Percentiles rank a stretch among this genome's conserved stretches.
phyloP scores from a whole-genome alignment of 2,113 vertebrate genomes.

The Pachypanchax playfairii region DNA sequence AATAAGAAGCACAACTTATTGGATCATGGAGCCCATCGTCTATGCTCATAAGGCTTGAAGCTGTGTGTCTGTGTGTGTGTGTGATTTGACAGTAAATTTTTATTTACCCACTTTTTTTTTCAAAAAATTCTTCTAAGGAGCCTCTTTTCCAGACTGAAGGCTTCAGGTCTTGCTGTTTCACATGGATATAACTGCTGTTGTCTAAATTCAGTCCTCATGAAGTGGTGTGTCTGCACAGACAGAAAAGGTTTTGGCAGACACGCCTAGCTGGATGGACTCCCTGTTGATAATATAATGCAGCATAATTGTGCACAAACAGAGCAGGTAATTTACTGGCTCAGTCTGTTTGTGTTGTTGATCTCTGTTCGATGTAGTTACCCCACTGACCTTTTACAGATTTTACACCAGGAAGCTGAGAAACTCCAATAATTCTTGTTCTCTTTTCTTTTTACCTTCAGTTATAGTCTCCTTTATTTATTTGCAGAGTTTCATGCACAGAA shows the following conservation, averaged over 20 bases:
- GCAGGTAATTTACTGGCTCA: slow-evolving; percentile 38
- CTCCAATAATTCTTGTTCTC: slow-evolving; percentile 5
- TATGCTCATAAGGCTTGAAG: slow-evolving; percentile 61
- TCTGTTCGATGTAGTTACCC: slow-evolving; percentile 10
- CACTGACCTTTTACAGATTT: slow-evolving; percentile 17
- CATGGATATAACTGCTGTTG: slow-evolving; percentile 41
- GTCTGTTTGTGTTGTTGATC: slow-evolving; percentile 25
- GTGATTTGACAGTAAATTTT: slow-evolving; percentile 41
- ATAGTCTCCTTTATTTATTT: no score
- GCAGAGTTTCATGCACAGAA: no score
- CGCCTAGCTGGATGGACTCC: slow-evolving; percentile 21
- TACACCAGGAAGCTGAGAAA: slow-evolving; percentile 2
- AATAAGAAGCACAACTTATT: slow-evolving; percentile 69
- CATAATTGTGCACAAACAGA: slow-evolving; percentile 41
- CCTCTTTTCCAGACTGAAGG: slow-evolving; percentile 37
- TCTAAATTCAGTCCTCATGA: slow-evolving; percentile 29
- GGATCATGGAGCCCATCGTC: slow-evolving; percentile 68
- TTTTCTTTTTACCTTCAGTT: no score
- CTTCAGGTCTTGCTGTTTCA: slow-evolving; percentile 34
- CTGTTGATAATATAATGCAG: slow-evolving; percentile 33
- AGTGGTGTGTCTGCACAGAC: slow-evolving; percentile 29
- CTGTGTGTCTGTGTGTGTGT: slow-evolving; percentile 40
- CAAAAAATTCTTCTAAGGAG: slow-evolving; percentile 17
- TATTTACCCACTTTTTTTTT: slow-evolving; percentile 36
- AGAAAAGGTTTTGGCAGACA: slow-evolving; percentile 41